Conservation (phyloP, 2,797 vertebrate genomes). For the Poeciliopsis gracilis region DNA sequence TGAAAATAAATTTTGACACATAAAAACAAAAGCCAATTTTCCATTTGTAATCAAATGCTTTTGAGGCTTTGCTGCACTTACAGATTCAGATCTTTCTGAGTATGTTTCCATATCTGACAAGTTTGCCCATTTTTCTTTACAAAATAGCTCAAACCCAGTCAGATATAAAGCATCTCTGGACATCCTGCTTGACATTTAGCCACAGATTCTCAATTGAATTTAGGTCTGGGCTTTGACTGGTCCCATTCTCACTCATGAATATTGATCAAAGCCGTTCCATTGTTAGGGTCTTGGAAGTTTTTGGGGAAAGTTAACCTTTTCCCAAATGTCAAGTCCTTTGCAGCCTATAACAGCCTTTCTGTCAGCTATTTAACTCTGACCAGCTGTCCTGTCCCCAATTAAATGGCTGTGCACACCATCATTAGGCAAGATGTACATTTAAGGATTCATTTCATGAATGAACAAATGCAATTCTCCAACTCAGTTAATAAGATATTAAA, state of each 20-base stretch:
- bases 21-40: not conserved
- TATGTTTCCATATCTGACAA: not conserved
- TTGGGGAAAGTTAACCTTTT: not conserved
- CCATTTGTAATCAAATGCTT: not conserved
- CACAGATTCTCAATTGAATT: not conserved
- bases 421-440: not conserved
- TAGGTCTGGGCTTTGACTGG: not conserved
- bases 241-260: not conserved
- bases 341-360: not conserved
- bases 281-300: not conserved
- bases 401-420: not conserved
- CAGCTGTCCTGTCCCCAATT: not conserved
- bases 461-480: not conserved
- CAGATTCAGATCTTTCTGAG: not conserved
- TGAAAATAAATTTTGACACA: not conserved
- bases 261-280: not conserved
- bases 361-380: not conserved
- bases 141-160: not conserved
- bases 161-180: not conserved
- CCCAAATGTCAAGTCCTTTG: not conserved
- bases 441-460: not conserved
- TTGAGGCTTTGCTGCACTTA: not conserved
- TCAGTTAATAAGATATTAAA: not conserved
- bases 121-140: not conserved
- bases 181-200: not conserved